Conservation (phyloP, 1,140 invertebrate genomes). For the Orius insidiosus region DNA sequence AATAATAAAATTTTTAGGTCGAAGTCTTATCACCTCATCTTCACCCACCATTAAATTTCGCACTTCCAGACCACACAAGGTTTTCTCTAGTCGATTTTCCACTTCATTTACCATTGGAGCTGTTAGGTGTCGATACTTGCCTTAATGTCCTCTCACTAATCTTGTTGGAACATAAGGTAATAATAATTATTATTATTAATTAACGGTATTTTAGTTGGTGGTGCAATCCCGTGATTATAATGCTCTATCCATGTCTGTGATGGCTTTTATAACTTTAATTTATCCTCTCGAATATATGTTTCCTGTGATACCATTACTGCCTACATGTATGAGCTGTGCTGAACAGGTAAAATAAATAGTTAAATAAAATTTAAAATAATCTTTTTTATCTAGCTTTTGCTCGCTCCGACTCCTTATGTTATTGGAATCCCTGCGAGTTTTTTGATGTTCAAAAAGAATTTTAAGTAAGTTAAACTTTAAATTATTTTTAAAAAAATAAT, state of each 20-base stretch:
- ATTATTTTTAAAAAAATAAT: not conserved
- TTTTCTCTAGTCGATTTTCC: slow-evolving; percentile 97
- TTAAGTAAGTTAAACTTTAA: slow-evolving; percentile 35
- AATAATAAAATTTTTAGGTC: slow-evolving; percentile 33
- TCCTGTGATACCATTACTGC: slow-evolving; percentile 93
- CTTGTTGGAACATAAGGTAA: slow-evolving; percentile 87
- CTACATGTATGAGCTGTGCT: slow-evolving; percentile 93
- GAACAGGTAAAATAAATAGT: slow-evolving; percentile 53
- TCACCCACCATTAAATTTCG: slow-evolving; percentile 78
- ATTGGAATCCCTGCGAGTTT: slow-evolving; percentile 97
- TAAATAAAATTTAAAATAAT: slow-evolving; percentile 5
- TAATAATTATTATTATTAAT: slow-evolving; percentile 5
- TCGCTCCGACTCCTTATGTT: slow-evolving; percentile 96
- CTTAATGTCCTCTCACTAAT: slow-evolving; percentile 90
- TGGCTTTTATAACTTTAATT: slow-evolving; percentile 96
- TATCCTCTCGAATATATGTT: slow-evolving; percentile 99
- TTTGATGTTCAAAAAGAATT: slow-evolving; percentile 86
- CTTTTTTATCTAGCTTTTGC: slow-evolving; percentile 46
- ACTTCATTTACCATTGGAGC: slow-evolving; percentile 88
- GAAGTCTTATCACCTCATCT: slow-evolving; percentile 79
- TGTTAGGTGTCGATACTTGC: slow-evolving; percentile 93
- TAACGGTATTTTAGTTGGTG: slow-evolving; percentile 41
- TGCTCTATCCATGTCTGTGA: slow-evolving; percentile 96
- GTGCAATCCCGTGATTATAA: slow-evolving; percentile 97
- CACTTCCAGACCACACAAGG: slow-evolving; percentile 88